Evolutionary conservation across 2,797 vertebrate genomes (phyloP).

Genomic region (Amphiprion clarkii): DNA sequence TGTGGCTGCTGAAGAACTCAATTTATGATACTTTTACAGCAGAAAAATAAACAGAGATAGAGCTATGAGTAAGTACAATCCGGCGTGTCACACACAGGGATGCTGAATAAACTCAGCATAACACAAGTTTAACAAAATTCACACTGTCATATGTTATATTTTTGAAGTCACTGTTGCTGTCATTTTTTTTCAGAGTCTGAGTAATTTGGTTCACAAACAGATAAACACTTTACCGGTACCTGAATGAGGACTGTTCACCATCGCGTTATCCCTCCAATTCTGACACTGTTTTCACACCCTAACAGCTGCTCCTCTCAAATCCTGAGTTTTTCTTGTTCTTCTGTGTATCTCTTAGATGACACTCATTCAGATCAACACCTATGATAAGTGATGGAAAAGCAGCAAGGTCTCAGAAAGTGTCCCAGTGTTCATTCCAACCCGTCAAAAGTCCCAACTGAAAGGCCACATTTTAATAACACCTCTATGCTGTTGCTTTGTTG

Average conservation of each 20-base stretch:
- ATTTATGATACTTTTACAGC: too few relatives aligned
- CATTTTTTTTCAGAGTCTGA: background rate
- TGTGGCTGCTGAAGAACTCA: too few relatives aligned
- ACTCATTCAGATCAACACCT: background rate
- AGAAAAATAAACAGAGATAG: too few relatives aligned
- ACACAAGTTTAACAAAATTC: too few relatives aligned
- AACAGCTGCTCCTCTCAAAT: slow-evolving; percentile 17
- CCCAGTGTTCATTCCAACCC: too few relatives aligned
- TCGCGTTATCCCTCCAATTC: slow-evolving; percentile 26
- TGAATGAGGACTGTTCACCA: slow-evolving; percentile 32
- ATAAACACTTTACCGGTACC: slow-evolving; percentile 39
- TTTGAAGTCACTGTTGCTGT: too few relatives aligned
- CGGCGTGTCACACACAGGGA: too few relatives aligned
- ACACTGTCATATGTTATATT: too few relatives aligned
- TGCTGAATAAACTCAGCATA: too few relatives aligned
- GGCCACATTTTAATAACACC: slow-evolving; percentile 30
- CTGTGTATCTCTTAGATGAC: background rate
- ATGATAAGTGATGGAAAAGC: background rate
- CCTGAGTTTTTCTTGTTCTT: background rate
- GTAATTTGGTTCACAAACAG: background rate
- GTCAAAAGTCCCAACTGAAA: slow-evolving; percentile 1
- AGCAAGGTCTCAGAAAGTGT: background rate
- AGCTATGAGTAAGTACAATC: too few relatives aligned
- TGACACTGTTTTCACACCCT: slow-evolving; percentile 9
- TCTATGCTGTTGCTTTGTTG: slow-evolving; percentile 29